These are phyloP conservation scores for Todiramphus saurophagus DNA, from an alignment of 2,113 vertebrate species.

Conservation along the genomic window DNA sequence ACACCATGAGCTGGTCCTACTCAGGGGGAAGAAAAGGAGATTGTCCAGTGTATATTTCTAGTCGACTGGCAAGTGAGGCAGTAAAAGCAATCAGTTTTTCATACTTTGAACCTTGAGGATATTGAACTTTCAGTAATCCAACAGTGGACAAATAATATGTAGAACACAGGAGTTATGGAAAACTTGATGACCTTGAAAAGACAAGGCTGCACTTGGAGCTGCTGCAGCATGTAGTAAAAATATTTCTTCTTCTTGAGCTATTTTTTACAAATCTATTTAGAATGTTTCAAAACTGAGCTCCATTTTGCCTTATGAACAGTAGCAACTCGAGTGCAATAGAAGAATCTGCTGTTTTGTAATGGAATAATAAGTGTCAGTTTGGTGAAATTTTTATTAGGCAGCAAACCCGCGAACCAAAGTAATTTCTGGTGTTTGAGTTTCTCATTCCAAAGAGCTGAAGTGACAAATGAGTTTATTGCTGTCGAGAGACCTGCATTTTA, in stretches of 20 bases:
- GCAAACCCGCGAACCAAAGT: conserved; percentile 31
- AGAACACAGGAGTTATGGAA: not conserved
- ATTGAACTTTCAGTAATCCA: not conserved
- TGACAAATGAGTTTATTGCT: conserved; percentile 8
- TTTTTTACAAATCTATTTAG: not conserved
- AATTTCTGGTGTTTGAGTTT: not conserved
- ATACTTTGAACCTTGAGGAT: not conserved
- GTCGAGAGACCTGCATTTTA: not conserved
- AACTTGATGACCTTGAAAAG: conserved; percentile 21
- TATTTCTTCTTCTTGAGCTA: conserved; percentile 8
- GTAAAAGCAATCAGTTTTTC: not conserved
- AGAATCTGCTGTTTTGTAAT: conserved; percentile 61
- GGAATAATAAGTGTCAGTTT: conserved; percentile 62
- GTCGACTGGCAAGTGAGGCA: not conserved
- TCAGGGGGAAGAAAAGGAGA: not conserved
- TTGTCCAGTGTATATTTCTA: not conserved
- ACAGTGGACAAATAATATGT: not conserved
- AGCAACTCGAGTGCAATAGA: not conserved
- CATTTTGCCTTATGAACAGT: conserved; percentile 4
- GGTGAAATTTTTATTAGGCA: not conserved
- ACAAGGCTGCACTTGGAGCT: not conserved
- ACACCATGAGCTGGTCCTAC: not conserved
- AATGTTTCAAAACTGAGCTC: not conserved
- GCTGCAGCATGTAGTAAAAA: not conserved
- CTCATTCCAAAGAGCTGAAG: not conserved